phyloP scores from a whole-genome alignment of 2,113 vertebrate genomes.

The Chunga burmeisteri region DNA sequence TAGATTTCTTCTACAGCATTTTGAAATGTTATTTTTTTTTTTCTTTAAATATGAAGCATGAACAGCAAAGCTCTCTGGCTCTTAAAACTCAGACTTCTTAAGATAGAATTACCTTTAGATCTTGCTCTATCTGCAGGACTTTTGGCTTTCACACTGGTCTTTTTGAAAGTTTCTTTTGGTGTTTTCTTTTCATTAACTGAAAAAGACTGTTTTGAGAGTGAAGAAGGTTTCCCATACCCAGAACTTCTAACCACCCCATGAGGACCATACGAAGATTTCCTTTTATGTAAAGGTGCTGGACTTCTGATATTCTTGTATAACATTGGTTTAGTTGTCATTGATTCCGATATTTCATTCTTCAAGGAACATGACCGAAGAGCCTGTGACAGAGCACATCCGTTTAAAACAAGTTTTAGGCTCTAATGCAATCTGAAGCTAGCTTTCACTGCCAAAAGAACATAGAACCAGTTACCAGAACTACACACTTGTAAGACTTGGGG shows the following conservation, averaged over 20 bases:
- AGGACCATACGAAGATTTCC: constrained; percentile 56
- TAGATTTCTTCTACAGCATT: background rate
- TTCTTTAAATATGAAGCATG: background rate
- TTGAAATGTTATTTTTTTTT: background rate
- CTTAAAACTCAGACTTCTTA: background rate
- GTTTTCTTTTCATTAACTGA: constrained; percentile 65
- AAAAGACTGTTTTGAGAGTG: constrained; percentile 58
- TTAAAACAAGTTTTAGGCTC: background rate
- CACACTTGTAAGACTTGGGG: background rate
- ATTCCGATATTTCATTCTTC: constrained; percentile 41
- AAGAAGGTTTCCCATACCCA: constrained; percentile 73
- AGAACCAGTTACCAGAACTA: background rate
- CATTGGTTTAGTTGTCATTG: constrained; percentile 26
- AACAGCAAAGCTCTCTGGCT: background rate
- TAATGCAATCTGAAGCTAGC: background rate
- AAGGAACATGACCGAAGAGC: background rate
- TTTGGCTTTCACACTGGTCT: constrained; percentile 44
- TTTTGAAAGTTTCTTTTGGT: constrained; percentile 64
- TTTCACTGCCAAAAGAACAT: background rate
- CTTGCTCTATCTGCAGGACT: constrained; percentile 55
- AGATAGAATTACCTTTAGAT: constrained; percentile 72
- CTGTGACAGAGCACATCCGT: constrained; percentile 36
- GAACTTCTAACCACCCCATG: constrained; percentile 72
- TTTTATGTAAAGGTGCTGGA: constrained; percentile 61
- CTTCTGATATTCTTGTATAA: constrained; percentile 62